Evolutionary conservation across 2,888 invertebrate genomes (phyloP).

Genomic region (Tenthredo notha): DNA sequence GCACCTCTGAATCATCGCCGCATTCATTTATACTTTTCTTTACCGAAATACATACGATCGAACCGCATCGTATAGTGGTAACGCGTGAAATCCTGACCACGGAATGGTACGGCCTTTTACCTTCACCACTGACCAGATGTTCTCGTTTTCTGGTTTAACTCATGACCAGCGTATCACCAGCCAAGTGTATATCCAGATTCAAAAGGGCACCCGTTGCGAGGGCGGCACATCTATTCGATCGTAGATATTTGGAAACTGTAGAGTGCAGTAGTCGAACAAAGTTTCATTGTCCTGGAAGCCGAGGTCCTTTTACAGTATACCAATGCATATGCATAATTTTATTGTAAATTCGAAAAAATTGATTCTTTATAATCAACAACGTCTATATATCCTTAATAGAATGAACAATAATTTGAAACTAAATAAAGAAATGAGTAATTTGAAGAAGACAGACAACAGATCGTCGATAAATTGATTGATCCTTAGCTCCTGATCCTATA

Average conservation of each 20-base stretch:
- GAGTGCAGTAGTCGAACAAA: neutral
- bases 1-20: too few species aligned
- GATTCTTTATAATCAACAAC: neutral
- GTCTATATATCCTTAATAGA: neutral
- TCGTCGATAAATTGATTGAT: neutral
- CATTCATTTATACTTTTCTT: neutral
- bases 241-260: neutral
- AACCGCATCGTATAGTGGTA: neutral
- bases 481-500: neutral
- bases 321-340: neutral
- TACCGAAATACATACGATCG: neutral
- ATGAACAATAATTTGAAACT: neutral
- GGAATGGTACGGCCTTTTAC: neutral
- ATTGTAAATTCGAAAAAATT: neutral
- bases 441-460: neutral
- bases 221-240: neutral
- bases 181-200: neutral
- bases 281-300: neutral
- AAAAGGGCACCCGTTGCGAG: neutral
- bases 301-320: neutral
- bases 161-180: neutral
- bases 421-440: neutral
- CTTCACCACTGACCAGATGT: neutral
- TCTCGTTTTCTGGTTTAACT: neutral
- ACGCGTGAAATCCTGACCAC: neutral